phyloP scores from a whole-genome alignment of 2,113 vertebrate species.

The Macroglossus sobrinus region DNA sequence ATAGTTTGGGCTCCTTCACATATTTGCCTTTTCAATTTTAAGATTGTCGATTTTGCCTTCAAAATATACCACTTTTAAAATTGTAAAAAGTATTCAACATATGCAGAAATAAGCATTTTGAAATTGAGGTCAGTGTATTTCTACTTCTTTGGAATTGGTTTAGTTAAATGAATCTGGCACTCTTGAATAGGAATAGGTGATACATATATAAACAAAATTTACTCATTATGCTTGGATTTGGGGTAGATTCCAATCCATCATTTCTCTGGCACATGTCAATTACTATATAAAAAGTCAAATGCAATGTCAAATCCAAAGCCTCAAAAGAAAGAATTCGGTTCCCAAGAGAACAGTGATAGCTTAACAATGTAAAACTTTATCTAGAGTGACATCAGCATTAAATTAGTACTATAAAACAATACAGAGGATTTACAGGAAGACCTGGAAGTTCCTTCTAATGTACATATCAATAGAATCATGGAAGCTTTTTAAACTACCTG shows the following conservation, averaged over 20 bases:
- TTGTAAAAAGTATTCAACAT: constrained; percentile 57
- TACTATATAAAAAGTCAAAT: constrained; percentile 71
- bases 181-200: constrained; percentile 34
- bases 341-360: constrained; percentile 54
- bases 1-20: constrained; percentile 51
- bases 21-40: constrained; percentile 66
- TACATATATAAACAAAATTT: constrained; percentile 59
- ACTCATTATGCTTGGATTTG: constrained; percentile 60
- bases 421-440: constrained; percentile 58
- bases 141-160: constrained; percentile 74
- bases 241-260: constrained; percentile 59
- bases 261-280: constrained; percentile 75
- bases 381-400: constrained; percentile 40
- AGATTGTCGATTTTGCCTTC: constrained; percentile 61
- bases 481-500: constrained; percentile 61
- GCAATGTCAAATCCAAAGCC: constrained; percentile 73
- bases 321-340: constrained; percentile 63
- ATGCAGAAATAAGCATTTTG: constrained; percentile 62
- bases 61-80: constrained; percentile 61
- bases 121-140: constrained; percentile 55
- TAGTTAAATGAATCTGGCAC: constrained; percentile 58
- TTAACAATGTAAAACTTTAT: constrained; percentile 58
- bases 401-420: constrained; percentile 64
- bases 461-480: constrained; percentile 64
- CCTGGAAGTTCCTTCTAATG: constrained; percentile 47